These are phyloP conservation scores for Mustela nigripes DNA, from an alignment of 2,113 vertebrate species.

Conservation along the genomic window DNA sequence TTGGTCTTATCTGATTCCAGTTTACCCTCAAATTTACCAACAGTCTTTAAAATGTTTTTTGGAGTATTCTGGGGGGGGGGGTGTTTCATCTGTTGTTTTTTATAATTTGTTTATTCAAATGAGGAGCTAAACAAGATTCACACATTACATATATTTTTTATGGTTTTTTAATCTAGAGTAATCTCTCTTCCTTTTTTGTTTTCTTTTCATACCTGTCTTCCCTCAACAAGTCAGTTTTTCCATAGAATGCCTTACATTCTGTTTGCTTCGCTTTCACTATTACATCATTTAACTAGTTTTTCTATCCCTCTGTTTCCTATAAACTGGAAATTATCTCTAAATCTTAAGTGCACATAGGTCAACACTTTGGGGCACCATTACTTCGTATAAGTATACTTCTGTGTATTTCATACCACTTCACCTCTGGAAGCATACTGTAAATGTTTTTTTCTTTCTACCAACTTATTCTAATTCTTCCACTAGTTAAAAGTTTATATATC, in stretches of 20 bases:
- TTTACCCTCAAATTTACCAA: background rate
- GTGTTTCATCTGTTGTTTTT: background rate
- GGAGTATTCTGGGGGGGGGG: background rate
- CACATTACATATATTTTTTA: background rate
- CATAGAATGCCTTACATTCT: background rate
- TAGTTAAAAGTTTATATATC: background rate
- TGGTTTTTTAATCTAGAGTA: background rate
- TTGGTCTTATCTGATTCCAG: background rate
- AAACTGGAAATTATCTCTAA: slow-evolving; percentile 43
- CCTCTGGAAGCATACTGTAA: background rate
- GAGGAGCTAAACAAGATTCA: background rate
- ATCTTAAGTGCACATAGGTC: background rate
- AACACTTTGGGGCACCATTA: background rate
- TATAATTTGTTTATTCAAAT: background rate
- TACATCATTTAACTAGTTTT: background rate
- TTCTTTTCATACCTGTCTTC: background rate
- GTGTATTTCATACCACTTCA: background rate
- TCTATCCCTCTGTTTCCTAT: background rate
- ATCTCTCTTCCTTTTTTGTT: background rate
- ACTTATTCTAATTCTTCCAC: background rate
- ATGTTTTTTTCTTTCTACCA: background rate
- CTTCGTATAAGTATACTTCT: background rate
- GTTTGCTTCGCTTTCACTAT: background rate
- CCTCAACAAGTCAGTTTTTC: background rate
- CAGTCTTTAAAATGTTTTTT: background rate